Base-by-base conservation (phyloP, 2,797 vertebrate species). In the Oreortyx pictus region DNA sequence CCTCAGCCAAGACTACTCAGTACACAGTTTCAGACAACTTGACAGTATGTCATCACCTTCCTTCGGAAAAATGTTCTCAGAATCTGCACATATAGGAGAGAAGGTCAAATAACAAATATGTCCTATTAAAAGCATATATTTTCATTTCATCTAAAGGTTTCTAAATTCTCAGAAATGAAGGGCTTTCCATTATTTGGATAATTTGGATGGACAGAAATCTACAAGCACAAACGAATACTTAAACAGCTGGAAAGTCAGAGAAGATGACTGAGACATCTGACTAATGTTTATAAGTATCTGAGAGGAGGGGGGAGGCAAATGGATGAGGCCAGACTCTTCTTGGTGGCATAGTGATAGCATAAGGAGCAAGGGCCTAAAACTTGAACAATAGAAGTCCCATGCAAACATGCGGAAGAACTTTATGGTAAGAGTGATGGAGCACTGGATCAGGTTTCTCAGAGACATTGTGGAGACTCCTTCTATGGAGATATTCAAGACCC, bases 151-250 rank as follows among this genome's bases (percentile, higher is more conserved):
- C n/a, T 79, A 46, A 88, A n/a, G 15, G 39, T 67, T 31, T 35
- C 54, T 86, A 88, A 84, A 46, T 82, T 92, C 74, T 87, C 65
- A 60, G 47, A 60, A 80, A 94, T 60, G 25, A 65, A 43, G 52
- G 80, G 85, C 66, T 41, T 41, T 41, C 39, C 39, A 41, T 41
- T 41, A 41, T 14, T 41, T 41, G 39, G 39, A 41, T 95, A 88
- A 88, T 94, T 92, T 81, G 71, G 75, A 78, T 64, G 80, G 95
- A 91, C 87, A 97, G 73, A 56, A 72, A 72, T 80, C 93, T 72
- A 82, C 57, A 67, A 78, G 49, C 39, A 29, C 15, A 85, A 56
- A 24, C 29, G 33, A 86, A 94, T 75, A 70, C 73, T 93, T 87
- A 72, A 80, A 86, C 73, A 84, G n/a, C 22, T 79, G 62, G 65